Conservation (phyloP, 2,888 invertebrate genomes). For the Cloeon dipterum region DNA sequence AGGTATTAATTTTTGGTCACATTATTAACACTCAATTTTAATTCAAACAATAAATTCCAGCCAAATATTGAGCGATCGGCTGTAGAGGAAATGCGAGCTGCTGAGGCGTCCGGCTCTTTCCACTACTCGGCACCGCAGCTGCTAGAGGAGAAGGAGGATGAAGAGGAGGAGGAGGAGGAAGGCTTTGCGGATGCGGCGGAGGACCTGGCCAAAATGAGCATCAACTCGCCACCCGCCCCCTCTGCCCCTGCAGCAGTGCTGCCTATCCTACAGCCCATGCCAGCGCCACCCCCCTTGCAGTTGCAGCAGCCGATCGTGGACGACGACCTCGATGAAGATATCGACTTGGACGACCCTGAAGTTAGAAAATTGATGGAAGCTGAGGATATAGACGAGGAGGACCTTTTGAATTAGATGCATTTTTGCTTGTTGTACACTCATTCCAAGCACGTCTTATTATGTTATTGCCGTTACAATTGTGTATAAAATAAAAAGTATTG, state of each 20-base stretch:
- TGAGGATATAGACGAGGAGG: neutral
- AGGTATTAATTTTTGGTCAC: conserved; percentile 17
- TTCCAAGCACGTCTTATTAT: no score
- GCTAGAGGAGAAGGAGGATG: conserved; percentile 8
- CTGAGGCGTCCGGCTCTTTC: conserved; percentile 28
- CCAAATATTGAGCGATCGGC: conserved; percentile 43
- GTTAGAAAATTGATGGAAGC: neutral
- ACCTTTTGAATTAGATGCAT: no score
- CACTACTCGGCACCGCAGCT: conserved; percentile 13
- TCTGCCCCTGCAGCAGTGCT: no score
- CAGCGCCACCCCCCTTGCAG: no score
- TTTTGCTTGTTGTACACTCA: no score
- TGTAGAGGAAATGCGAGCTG: conserved; percentile 41
- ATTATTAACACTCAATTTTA: neutral
- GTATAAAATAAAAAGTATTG: no score
- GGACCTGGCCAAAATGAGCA: neutral
- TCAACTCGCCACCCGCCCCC: no score
- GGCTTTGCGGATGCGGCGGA: conserved; percentile 1
- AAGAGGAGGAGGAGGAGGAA: conserved; percentile 7
- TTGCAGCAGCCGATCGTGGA: no score
- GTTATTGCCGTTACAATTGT: no score
- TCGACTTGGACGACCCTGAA: neutral
- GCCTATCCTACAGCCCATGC: no score
- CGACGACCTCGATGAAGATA: no score
- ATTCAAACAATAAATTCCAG: conserved; percentile 13